Evolutionary conservation across 2,113 vertebrate species (phyloP), one percentile per base, ranked within the genome.

Genomic region (Otis tarda): DNA sequence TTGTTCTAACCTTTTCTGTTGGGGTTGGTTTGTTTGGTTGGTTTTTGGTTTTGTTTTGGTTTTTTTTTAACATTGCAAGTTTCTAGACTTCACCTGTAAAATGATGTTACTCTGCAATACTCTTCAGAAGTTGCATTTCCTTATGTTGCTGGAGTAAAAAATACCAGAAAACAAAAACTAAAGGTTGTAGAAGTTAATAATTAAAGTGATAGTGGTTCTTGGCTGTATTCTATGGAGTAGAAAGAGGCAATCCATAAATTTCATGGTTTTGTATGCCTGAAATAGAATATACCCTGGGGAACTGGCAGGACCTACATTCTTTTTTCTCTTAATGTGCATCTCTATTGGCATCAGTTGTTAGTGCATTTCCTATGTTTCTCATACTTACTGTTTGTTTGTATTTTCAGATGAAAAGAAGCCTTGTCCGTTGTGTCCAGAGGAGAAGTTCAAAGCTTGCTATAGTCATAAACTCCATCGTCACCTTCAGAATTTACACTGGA

Each of bases 401-500:
- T 93, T 96, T 83, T 73, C 95, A 99, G 99, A 98, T 84, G 98
- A 98, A 14, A 98, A 98, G 65, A 99, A 99, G 74, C 96, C 98
- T 18, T 99, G 99, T 95, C 99, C 99, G 1, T 95, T 99, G 83
- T 99, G 99, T 95, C 98, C 99, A 7, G 99, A 99, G 94, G 99
- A 99, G 95, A 99, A 98, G 80, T 99, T 99, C 56, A 99, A 98
- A 97, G 98, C 99, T 77, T 99, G 98, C 87, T 99, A 98, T 88
- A 98, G 98, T 94, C 98, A 99, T 92, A 99, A 99, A 73, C 99
- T 99, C 35, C 98, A 98, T 39, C 98, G 99, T 12, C 99, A 99
- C 89, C 98, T 99, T 94, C 99, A 99, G 96, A 99, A 99, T 97
- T 98, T 99, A 63, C 99, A 99, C 97, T 99, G 99, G 99, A 99